These are phyloP conservation scores for Monopis laevigella DNA, from an alignment of 2,888 invertebrate genomes.

Conservation along the genomic window DNA sequence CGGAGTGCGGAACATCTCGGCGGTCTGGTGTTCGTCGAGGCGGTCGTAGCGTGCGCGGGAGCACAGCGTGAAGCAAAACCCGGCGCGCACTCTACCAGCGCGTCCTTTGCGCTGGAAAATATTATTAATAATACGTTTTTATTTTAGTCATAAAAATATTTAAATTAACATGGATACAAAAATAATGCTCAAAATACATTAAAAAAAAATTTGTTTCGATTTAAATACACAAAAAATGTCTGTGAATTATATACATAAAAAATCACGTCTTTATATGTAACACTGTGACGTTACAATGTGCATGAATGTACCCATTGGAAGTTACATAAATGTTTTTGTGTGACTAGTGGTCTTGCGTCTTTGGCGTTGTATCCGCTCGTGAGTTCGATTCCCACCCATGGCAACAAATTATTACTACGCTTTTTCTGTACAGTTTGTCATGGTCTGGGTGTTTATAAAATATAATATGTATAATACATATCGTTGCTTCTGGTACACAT, in stretches of 20 bases:
- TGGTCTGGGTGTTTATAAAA: too few relatives aligned
- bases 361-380: too few relatives aligned
- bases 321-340: too few relatives aligned
- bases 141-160: background rate
- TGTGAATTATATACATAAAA: background rate
- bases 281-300: too few relatives aligned
- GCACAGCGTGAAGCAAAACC: constrained; percentile 94
- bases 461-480: too few relatives aligned
- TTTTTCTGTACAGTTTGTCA: too few relatives aligned
- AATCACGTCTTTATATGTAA: background rate
- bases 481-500: too few relatives aligned
- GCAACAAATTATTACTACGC: too few relatives aligned
- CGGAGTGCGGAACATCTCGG: constrained; percentile 98
- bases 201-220: background rate
- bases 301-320: too few relatives aligned
- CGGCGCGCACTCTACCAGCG: constrained; percentile 94
- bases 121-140: background rate
- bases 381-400: too few relatives aligned
- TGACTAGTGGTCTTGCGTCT: background rate
- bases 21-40: constrained; percentile 90
- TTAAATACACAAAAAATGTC: background rate
- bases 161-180: background rate
- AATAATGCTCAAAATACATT: too few relatives aligned
- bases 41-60: constrained; percentile 76
- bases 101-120: constrained; percentile 78